A percentile compares a stretch with the other conserved stretches of the same genome.
Conservation (phyloP, 2,113 vertebrate species). For the Cavia porcellus region DNA sequence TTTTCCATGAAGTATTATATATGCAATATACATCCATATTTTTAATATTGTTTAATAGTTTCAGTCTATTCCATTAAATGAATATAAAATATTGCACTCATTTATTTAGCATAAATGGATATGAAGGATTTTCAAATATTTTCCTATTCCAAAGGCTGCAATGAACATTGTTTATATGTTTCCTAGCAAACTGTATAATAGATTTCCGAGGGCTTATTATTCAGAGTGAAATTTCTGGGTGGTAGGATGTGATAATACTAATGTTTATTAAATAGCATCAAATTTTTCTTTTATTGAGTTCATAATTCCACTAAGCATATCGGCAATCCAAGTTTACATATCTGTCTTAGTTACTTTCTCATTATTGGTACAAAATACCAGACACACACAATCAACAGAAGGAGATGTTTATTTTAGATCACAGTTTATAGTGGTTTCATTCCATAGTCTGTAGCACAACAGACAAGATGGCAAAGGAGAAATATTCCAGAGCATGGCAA, state of each 20-base stretch:
- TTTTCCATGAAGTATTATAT: neutral
- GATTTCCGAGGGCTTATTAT: neutral
- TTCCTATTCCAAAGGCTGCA: neutral
- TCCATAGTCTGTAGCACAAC: neutral
- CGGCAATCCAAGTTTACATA: neutral
- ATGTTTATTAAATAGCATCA: neutral
- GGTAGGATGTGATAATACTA: neutral
- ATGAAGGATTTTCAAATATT: neutral
- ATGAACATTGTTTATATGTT: neutral
- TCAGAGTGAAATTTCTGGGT: neutral
- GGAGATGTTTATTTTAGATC: neutral
- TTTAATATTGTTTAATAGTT: neutral
- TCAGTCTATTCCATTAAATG: neutral
- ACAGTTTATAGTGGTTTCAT: neutral
- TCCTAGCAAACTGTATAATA: neutral
- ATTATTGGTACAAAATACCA: neutral
- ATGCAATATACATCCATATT: neutral
- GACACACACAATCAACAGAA: neutral
- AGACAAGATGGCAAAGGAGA: neutral
- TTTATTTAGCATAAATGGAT: neutral
- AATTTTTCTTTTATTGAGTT: neutral
- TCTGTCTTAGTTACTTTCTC: neutral
- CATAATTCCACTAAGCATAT: slow-evolving; percentile 22
- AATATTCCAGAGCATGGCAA: neutral
- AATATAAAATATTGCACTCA: neutral